Conservation (phyloP, 2,888 invertebrate species). For the Peribatodes rhomboidaria region DNA sequence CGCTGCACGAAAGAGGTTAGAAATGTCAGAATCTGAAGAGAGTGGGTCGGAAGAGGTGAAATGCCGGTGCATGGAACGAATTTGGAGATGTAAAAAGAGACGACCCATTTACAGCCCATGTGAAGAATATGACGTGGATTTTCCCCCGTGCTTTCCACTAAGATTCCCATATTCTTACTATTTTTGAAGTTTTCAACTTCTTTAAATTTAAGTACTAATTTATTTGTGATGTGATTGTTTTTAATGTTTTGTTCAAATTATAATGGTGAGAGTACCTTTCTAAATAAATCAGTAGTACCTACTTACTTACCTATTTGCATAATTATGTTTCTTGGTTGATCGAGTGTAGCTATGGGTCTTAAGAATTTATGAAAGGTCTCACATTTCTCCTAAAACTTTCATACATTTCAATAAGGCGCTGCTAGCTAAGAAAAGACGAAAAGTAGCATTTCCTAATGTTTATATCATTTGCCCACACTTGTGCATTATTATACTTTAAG, state of each 20-base stretch:
- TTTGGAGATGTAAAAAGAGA: constrained; percentile 42
- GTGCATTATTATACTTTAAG: too few species aligned
- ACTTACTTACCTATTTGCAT: background rate
- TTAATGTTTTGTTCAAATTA: background rate
- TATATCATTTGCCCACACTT: too few species aligned
- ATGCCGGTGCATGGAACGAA: constrained; percentile 51
- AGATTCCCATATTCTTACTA: constrained; percentile 48
- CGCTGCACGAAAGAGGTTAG: constrained; percentile 42
- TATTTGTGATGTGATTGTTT: constrained; percentile 1
- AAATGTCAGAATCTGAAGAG: constrained; percentile 52
- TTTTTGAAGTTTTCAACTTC: constrained; percentile 38
- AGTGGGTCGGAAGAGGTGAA: constrained; percentile 44
- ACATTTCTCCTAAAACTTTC: too few species aligned
- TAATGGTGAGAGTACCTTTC: background rate
- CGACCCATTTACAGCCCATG: constrained; percentile 32
- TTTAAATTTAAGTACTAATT: background rate
- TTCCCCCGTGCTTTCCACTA: constrained; percentile 44
- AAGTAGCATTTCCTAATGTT: too few species aligned
- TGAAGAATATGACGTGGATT: constrained; percentile 41
- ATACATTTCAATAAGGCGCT: too few species aligned
- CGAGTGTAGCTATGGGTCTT: too few species aligned
- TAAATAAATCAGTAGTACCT: background rate
- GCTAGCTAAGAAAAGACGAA: too few species aligned
- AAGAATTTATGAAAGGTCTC: too few species aligned
- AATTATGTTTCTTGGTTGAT: too few species aligned